These are phyloP conservation scores for Leucoraja erinaceus DNA, from an alignment of 2,113 vertebrate genomes.

Conservation along the genomic window DNA sequence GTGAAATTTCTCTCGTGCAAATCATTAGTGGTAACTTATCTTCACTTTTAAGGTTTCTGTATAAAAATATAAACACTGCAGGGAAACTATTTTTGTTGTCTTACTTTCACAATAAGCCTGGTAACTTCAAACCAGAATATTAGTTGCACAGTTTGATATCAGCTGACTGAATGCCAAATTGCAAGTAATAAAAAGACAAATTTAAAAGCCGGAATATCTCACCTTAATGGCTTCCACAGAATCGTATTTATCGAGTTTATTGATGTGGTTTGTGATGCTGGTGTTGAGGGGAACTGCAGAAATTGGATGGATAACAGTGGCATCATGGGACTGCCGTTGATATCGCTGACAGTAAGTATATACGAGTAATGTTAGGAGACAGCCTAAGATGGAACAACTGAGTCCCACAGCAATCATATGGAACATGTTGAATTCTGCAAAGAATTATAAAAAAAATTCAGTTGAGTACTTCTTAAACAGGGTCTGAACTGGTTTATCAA, in stretches of 20 bases:
- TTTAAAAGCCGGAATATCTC: slow-evolving; percentile 42
- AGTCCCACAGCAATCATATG: slow-evolving; percentile 93
- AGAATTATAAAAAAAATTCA: neutral
- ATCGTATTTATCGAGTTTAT: slow-evolving; percentile 96
- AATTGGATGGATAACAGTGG: slow-evolving; percentile 93
- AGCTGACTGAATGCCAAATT: neutral
- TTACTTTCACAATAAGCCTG: neutral
- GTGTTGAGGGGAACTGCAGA: slow-evolving; percentile 87
- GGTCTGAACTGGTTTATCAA: slow-evolving; percentile 14
- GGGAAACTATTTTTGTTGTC: neutral
- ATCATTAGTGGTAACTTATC: neutral
- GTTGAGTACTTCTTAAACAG: slow-evolving; percentile 11
- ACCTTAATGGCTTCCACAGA: slow-evolving; percentile 97
- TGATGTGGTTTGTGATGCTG: slow-evolving; percentile 97
- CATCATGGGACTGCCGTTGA: slow-evolving; percentile 88
- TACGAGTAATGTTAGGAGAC: slow-evolving; percentile 84
- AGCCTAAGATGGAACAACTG: slow-evolving; percentile 91
- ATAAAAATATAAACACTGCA: neutral
- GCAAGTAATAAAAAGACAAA: neutral
- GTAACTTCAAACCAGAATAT: neutral
- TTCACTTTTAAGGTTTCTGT: neutral
- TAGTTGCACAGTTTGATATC: neutral
- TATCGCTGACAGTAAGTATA: slow-evolving; percentile 93
- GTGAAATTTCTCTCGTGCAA: neutral
- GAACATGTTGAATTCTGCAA: slow-evolving; percentile 88